Evolutionary conservation across 92 coral and sea anemone species (phyloP).

Genomic region (Zoanthus solanderi): DNA sequence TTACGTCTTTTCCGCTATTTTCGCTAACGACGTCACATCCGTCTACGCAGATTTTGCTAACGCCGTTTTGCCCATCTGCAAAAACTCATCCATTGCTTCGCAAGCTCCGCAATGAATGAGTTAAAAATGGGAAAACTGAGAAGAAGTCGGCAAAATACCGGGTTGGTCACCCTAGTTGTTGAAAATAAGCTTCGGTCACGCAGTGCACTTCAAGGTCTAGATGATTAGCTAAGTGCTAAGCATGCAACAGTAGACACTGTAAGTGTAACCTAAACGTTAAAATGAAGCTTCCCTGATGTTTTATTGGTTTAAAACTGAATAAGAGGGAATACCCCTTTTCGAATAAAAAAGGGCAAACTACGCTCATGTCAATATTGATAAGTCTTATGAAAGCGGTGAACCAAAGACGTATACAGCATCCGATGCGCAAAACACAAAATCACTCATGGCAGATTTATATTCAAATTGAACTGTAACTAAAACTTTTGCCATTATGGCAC

Average conservation of each 20-base stretch:
- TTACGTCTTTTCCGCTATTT: too few species aligned
- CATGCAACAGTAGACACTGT: neutral
- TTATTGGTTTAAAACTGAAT: slow-evolving; percentile 11
- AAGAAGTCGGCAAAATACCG: neutral
- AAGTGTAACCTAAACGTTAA: slow-evolving; percentile 10
- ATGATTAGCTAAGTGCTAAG: neutral
- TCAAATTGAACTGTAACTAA: slow-evolving; percentile 36
- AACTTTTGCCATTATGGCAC: slow-evolving; percentile 12
- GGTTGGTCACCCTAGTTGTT: neutral
- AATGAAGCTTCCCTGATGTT: neutral
- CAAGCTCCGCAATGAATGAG: too few species aligned
- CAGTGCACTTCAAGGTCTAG: neutral
- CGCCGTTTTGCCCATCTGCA: too few species aligned
- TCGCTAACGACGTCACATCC: too few species aligned
- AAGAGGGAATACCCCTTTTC: slow-evolving; percentile 8
- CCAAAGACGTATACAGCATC: neutral
- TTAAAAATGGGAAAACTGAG: too few species aligned
- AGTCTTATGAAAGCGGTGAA: slow-evolving; percentile 19
- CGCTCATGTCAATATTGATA: slow-evolving; percentile 9
- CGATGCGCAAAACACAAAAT: slow-evolving; percentile 18
- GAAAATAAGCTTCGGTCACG: neutral
- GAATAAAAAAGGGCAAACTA: slow-evolving; percentile 24
- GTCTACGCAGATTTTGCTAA: too few species aligned
- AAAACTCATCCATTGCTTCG: too few species aligned
- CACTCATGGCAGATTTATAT: slow-evolving; percentile 21